Percentiles rank a stretch among this genome's conserved stretches.
Evolutionary conservation across 2,888 invertebrate species (phyloP).

Genomic region (Altica lythri): DNA sequence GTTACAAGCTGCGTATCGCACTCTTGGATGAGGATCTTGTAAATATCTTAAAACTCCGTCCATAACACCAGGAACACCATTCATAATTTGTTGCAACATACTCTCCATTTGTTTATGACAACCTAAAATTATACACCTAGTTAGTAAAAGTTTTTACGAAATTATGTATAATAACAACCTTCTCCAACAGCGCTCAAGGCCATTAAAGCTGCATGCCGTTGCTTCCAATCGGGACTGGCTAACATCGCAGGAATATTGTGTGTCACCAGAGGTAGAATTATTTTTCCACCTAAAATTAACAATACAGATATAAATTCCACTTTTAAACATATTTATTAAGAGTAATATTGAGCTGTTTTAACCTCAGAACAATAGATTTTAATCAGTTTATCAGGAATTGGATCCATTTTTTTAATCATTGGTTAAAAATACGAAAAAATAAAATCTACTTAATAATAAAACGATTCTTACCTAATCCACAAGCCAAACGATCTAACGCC

Average conservation of each 20-base stretch:
- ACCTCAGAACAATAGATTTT: conserved; percentile 1
- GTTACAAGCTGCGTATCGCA: conserved; percentile 97
- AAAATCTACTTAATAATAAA: neutral
- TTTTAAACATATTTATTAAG: neutral
- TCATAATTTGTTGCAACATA: conserved; percentile 90
- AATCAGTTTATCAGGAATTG: conserved; percentile 20
- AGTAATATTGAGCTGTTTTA: neutral
- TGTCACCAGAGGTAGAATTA: conserved; percentile 88
- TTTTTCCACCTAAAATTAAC: conserved; percentile 60
- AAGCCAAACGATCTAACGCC: conserved; percentile 95
- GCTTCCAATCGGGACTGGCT: conserved; percentile 79
- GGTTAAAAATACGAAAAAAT: conserved; percentile 1
- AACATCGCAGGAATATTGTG: conserved; percentile 84
- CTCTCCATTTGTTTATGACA: conserved; percentile 98
- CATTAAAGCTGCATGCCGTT: conserved; percentile 97
- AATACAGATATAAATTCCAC: neutral
- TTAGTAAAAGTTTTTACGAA: neutral
- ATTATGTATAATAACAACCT: conserved; percentile 53
- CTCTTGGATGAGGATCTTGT: conserved; percentile 78
- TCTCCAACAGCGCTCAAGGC: conserved; percentile 98
- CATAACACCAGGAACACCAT: conserved; percentile 69
- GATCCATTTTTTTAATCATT: conserved; percentile 30
- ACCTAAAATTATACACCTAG: conserved; percentile 56
- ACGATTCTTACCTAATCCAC: conserved; percentile 78
- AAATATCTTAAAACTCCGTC: conserved; percentile 52